phyloP scores from a whole-genome alignment of 2,888 invertebrate species.

The Agriopis aurantiaria region DNA sequence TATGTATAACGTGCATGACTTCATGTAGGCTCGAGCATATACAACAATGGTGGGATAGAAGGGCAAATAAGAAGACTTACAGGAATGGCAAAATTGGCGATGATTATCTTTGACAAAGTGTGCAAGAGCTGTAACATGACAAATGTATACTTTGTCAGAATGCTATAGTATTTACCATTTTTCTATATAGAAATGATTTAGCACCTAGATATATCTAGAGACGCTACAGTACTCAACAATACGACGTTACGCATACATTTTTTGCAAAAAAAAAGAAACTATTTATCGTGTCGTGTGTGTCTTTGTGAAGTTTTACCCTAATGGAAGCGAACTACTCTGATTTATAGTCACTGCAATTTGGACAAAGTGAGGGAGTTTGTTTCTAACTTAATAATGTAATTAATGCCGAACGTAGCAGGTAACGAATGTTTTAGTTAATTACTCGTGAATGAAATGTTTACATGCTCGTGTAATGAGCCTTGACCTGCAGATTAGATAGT shows the following conservation, averaged over 20 bases:
- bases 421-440: constrained; percentile 12
- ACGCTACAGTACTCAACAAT: too few relatives aligned
- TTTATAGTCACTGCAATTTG: constrained; percentile 44
- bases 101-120: too few relatives aligned
- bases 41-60: background rate
- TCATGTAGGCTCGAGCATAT: background rate
- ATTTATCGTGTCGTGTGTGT: background rate
- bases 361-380: constrained; percentile 34
- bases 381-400: constrained; percentile 38
- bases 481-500: background rate
- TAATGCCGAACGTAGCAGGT: constrained; percentile 30
- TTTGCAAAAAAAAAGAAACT: too few relatives aligned
- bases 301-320: constrained; percentile 16
- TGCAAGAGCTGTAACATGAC: too few relatives aligned
- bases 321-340: constrained; percentile 41
- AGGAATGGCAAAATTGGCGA: too few relatives aligned
- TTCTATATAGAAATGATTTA: too few relatives aligned
- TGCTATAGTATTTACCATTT: too few relatives aligned
- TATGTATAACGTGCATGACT: background rate
- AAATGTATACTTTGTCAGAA: too few relatives aligned
- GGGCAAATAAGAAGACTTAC: background rate
- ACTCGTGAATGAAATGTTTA: constrained; percentile 10
- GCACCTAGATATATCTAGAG: too few relatives aligned
- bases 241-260: too few relatives aligned
- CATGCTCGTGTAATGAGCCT: background rate